Conservation (phyloP, 2,797 vertebrate genomes). For the Microctenopoma stevenorrisi region DNA sequence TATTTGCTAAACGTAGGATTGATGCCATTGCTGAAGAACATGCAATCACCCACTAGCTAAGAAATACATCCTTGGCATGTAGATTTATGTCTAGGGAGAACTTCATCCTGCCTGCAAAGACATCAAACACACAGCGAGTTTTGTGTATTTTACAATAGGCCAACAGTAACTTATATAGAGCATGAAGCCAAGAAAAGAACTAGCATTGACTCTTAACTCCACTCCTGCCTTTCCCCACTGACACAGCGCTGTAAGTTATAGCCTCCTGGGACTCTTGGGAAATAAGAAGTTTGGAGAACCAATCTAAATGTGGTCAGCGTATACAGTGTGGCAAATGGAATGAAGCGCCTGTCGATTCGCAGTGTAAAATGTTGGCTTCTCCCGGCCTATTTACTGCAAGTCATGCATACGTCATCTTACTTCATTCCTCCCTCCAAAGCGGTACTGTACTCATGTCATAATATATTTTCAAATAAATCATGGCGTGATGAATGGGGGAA, state of each 20-base stretch:
- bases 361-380: no score
- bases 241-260: slow-evolving; percentile 49
- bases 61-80: slow-evolving; percentile 25
- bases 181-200: slow-evolving; percentile 39
- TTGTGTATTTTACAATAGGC: slow-evolving; percentile 23
- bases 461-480: background rate
- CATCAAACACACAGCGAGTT: slow-evolving; percentile 30
- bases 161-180: slow-evolving; percentile 31
- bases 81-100: slow-evolving; percentile 38
- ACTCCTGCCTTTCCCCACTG: slow-evolving; percentile 16
- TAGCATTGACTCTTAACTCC: slow-evolving; percentile 25
- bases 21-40: background rate
- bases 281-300: slow-evolving; percentile 59
- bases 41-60: slow-evolving; percentile 2
- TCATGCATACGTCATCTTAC: background rate
- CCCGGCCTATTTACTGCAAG: background rate
- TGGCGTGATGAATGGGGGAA: background rate
- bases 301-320: slow-evolving; percentile 31
- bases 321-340: slow-evolving; percentile 27
- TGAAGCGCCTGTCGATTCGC: slow-evolving; percentile 41
- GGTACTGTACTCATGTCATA: background rate
- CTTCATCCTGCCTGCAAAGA: background rate
- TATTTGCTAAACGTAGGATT: slow-evolving; percentile 8
- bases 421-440: background rate
- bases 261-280: slow-evolving; percentile 45